Percentiles rank a stretch among this genome's conserved stretches.
Conservation (phyloP, 1,140 invertebrate genomes). For the Oscheius sp. region DNA sequence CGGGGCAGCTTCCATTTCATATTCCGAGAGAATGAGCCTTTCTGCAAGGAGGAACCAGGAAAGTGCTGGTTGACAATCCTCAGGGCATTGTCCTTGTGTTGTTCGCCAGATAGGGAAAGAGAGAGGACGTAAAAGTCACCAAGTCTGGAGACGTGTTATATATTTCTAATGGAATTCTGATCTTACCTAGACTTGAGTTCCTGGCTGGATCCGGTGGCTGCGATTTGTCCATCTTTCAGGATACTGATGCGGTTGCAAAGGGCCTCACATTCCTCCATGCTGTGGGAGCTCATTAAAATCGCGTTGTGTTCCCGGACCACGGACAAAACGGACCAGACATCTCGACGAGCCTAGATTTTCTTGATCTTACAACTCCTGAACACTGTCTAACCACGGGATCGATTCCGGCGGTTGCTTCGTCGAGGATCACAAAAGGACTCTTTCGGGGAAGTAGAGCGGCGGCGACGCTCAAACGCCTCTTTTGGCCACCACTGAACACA, state of each 20-base stretch:
- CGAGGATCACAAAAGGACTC: slow-evolving; percentile 64
- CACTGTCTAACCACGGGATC: slow-evolving; percentile 61
- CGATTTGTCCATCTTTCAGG: slow-evolving; percentile 61
- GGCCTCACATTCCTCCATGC: slow-evolving; percentile 58
- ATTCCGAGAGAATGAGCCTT: not conserved
- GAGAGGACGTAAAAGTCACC: not conserved
- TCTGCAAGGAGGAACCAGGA: not conserved
- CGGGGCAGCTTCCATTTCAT: not conserved
- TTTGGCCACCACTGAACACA: slow-evolving; percentile 65
- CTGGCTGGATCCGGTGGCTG: slow-evolving; percentile 34
- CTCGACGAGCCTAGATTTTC: slow-evolving; percentile 62
- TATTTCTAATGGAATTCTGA: too few relatives aligned
- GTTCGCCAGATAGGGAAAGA: not conserved
- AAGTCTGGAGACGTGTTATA: too few relatives aligned
- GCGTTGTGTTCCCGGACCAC: slow-evolving; percentile 24
- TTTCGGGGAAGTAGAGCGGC: slow-evolving; percentile 64
- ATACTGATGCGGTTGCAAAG: slow-evolving; percentile 47
- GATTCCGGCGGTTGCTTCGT: slow-evolving; percentile 62
- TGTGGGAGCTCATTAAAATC: slow-evolving; percentile 53
- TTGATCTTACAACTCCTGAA: not conserved
- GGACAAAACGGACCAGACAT: slow-evolving; percentile 65
- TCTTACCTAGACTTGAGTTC: slow-evolving; percentile 35
- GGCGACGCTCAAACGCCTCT: slow-evolving; percentile 64
- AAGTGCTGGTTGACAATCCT: not conserved
- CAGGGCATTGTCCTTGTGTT: not conserved